Evolutionary conservation across 1,140 invertebrate genomes (phyloP).

Genomic region (Aphelinus atriplicis): DNA sequence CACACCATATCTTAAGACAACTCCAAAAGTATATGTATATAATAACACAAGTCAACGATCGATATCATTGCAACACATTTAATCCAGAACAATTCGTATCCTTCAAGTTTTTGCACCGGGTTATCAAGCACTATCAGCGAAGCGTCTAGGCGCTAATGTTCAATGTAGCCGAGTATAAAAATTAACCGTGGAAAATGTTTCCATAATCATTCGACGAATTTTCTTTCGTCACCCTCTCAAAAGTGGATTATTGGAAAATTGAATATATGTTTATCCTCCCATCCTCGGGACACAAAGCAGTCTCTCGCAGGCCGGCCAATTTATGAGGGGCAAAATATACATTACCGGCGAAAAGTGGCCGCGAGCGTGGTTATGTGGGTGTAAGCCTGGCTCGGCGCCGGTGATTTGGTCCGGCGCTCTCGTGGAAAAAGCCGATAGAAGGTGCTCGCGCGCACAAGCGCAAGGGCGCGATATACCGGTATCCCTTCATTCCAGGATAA

Average conservation of each 20-base stretch:
- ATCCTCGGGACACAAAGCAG: not conserved
- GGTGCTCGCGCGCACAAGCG: not conserved
- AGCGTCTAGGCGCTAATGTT: no score
- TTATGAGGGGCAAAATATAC: slow-evolving; percentile 26
- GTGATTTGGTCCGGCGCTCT: slow-evolving; percentile 13
- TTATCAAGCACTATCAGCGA: no score
- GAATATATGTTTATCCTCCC: slow-evolving; percentile 28
- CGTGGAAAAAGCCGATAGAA: slow-evolving; percentile 21
- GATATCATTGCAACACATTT: no score
- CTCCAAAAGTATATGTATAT: no score
- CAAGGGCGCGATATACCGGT: slow-evolving; percentile 62
- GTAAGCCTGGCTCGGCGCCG: slow-evolving; percentile 30
- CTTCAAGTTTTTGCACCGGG: no score
- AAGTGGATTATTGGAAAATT: slow-evolving; percentile 26
- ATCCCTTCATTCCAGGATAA: slow-evolving; percentile 66
- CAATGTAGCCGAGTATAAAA: no score
- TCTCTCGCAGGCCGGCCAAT: slow-evolving; percentile 8
- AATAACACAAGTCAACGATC: no score
- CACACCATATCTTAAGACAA: no score
- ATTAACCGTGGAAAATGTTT: no score
- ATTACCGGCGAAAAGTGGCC: slow-evolving; percentile 12
- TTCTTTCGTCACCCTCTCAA: no score
- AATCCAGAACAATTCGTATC: no score
- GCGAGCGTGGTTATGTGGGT: slow-evolving; percentile 43
- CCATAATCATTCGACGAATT: no score